Percentiles rank a stretch among this genome's conserved stretches.
Conservation (phyloP, 2,113 vertebrate genomes). For the Pseudorhombus dupliciocellatus region DNA sequence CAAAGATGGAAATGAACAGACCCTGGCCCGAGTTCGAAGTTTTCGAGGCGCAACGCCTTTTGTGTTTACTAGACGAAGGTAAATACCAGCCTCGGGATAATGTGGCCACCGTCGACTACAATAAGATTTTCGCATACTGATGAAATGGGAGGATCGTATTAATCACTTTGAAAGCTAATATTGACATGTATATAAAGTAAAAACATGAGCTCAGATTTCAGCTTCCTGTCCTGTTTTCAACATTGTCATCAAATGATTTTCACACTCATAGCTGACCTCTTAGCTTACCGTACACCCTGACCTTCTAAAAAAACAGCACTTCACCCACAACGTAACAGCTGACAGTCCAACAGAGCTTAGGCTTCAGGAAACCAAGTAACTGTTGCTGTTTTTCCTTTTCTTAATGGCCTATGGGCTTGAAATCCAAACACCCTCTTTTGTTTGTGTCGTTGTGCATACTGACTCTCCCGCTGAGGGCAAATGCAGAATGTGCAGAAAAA, state of each 20-base stretch:
- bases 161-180: no score
- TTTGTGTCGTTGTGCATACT: background rate
- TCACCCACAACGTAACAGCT: background rate
- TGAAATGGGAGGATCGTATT: background rate
- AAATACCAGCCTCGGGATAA: conserved; percentile 55
- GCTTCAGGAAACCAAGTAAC: background rate
- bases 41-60: conserved; percentile 86
- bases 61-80: conserved; percentile 93
- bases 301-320: background rate
- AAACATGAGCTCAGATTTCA: no score
- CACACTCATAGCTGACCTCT: no score
- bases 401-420: background rate
- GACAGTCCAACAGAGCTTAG: background rate
- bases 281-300: background rate
- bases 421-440: background rate
- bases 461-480: background rate
- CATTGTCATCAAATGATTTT: no score
- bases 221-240: no score
- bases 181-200: no score
- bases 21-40: conserved; percentile 83
- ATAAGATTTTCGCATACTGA: background rate
- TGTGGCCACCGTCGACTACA: background rate
- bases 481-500: background rate
- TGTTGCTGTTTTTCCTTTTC: background rate
- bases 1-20: conserved; percentile 84